Conservation (phyloP, 2,888 invertebrate species). For the Tromatobia lineatoria region DNA sequence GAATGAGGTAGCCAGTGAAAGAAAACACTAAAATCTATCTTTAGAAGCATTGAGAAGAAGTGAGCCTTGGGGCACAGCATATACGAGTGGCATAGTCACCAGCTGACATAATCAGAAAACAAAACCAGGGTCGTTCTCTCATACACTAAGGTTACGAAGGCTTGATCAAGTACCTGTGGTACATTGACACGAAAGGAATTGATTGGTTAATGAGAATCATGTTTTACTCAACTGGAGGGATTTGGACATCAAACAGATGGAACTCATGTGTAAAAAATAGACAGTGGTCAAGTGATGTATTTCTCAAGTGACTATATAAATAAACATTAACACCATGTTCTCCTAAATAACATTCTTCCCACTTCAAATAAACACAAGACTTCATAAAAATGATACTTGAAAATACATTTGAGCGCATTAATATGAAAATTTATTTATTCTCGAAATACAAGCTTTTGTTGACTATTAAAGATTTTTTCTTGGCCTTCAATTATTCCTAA, state of each 20-base stretch:
- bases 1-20: conserved; percentile 21
- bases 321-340: neutral
- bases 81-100: conserved; percentile 40
- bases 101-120: conserved; percentile 63
- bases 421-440: neutral
- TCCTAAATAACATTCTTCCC: neutral
- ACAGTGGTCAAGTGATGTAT: neutral
- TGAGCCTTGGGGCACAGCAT: conserved; percentile 29
- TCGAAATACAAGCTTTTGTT: neutral
- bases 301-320: conserved; percentile 1
- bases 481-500: too few species aligned
- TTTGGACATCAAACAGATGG: neutral
- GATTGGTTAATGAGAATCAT: conserved; percentile 12
- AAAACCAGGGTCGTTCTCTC: conserved; percentile 63
- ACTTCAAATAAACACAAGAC: conserved; percentile 29
- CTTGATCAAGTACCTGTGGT: conserved; percentile 40
- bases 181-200: conserved; percentile 61
- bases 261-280: neutral
- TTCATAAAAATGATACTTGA: conserved; percentile 25
- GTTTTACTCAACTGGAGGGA: neutral
- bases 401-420: neutral
- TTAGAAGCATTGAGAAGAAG: conserved; percentile 42
- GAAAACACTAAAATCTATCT: conserved; percentile 35
- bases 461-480: too few species aligned
- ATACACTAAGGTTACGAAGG: conserved; percentile 55